These are phyloP conservation scores for Macrotus californicus DNA, from an alignment of 2,113 vertebrate genomes.

Conservation along the genomic window DNA sequence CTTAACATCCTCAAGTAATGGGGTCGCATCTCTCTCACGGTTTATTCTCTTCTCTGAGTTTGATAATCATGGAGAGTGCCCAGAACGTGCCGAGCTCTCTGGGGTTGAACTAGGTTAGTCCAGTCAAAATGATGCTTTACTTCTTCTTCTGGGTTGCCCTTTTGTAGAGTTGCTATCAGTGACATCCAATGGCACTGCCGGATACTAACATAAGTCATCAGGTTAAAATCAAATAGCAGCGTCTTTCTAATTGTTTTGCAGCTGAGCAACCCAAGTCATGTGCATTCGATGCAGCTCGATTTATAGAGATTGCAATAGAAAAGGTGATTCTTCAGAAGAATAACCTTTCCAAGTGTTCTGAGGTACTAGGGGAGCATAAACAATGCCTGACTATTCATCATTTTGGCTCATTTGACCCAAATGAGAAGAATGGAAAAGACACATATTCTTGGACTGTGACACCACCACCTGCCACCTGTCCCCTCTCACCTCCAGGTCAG, in stretches of 20 bases:
- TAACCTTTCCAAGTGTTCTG: slow-evolving; percentile 9
- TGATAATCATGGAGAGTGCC: not conserved
- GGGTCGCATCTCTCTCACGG: not conserved
- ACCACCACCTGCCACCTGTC: not conserved
- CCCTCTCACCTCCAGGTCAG: slow-evolving; percentile 50
- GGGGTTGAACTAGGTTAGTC: not conserved
- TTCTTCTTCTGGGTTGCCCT: not conserved
- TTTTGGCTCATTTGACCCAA: slow-evolving; percentile 10
- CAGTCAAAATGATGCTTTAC: not conserved
- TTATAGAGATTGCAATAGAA: slow-evolving; percentile 33
- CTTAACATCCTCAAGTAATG: not conserved
- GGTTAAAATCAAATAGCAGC: slow-evolving; percentile 50
- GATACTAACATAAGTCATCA: slow-evolving; percentile 43
- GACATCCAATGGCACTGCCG: slow-evolving; percentile 26
- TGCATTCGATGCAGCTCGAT: not conserved
- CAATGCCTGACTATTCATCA: not conserved
- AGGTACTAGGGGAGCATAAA: not conserved
- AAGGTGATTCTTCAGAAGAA: slow-evolving; percentile 33
- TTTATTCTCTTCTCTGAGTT: not conserved
- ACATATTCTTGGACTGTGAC: slow-evolving; percentile 35
- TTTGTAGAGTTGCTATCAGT: slow-evolving; percentile 26
- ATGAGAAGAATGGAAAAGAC: slow-evolving; percentile 39
- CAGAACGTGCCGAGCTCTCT: not conserved
- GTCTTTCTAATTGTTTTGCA: slow-evolving; percentile 60
- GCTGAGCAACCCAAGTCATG: slow-evolving; percentile 54